Conservation (phyloP, 1,140 invertebrate genomes). For the Amphibalanus amphitrite region DNA sequence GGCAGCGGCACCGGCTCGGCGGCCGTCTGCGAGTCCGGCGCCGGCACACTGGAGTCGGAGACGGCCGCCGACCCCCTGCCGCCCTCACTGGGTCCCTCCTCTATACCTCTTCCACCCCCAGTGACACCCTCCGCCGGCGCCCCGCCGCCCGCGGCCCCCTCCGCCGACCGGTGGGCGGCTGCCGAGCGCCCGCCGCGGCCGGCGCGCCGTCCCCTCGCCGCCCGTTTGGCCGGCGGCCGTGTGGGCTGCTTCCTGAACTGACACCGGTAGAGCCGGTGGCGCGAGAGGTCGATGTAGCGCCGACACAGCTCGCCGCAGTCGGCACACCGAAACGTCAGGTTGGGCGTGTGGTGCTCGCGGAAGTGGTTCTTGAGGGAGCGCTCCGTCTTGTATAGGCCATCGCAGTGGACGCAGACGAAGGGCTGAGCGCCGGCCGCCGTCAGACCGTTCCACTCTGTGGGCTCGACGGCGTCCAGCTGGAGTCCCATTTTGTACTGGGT, state of each 20-base stretch:
- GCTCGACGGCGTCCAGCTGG: not conserved
- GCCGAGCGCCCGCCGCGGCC: no score
- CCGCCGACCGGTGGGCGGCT: slow-evolving; percentile 15
- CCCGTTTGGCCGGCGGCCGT: not conserved
- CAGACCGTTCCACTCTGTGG: not conserved
- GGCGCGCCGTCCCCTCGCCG: no score
- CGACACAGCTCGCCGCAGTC: slow-evolving; percentile 16
- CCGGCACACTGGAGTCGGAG: not conserved
- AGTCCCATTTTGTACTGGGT: not conserved
- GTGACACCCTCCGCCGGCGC: slow-evolving; percentile 4
- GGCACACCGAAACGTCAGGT: slow-evolving; percentile 16
- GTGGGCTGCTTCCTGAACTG: not conserved
- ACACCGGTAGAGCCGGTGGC: slow-evolving; percentile 17
- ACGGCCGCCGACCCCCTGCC: not conserved
- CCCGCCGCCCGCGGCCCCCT: slow-evolving; percentile 14
- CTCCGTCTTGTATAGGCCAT: slow-evolving; percentile 17
- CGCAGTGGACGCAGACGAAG: slow-evolving; percentile 17
- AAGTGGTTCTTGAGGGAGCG: slow-evolving; percentile 18
- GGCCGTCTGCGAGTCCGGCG: no score
- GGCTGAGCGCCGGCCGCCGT: slow-evolving; percentile 15
- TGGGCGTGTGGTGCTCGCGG: slow-evolving; percentile 17
- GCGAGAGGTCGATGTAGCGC: slow-evolving; percentile 16
- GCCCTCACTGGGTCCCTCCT: not conserved
- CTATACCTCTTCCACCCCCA: not conserved
- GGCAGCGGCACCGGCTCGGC: no score